These are phyloP conservation scores for Nymphalis polychloros DNA, from an alignment of 2,888 invertebrate species.

Conservation along the genomic window DNA sequence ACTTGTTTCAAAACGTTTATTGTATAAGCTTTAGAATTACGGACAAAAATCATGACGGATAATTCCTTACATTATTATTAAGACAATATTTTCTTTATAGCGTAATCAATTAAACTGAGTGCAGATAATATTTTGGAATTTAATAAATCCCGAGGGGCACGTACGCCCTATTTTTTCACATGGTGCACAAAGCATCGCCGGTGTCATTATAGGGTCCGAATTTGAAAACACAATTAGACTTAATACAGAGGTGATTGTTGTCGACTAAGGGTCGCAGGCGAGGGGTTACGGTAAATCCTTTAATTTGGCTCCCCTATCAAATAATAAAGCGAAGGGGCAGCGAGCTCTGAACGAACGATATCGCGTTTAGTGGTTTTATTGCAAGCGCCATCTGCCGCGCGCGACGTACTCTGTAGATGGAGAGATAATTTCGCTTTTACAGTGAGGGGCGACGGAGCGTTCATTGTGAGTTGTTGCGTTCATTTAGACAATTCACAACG, in stretches of 20 bases:
- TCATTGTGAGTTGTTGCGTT: constrained; percentile 71
- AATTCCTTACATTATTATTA: neutral
- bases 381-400: constrained; percentile 80
- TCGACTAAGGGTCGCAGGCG: constrained; percentile 73
- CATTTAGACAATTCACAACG: constrained; percentile 73
- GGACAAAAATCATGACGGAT: neutral
- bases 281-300: constrained; percentile 80
- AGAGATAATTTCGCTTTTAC: constrained; percentile 79
- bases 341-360: constrained; percentile 66
- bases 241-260: constrained; percentile 82
- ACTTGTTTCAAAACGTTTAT: constrained; percentile 2
- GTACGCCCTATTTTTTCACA: constrained; percentile 76
- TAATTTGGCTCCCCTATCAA: constrained; percentile 82
- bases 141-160: constrained; percentile 70
- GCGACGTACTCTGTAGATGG: constrained; percentile 58
- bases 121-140: constrained; percentile 64
- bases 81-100: neutral
- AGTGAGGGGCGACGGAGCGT: constrained; percentile 61
- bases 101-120: constrained; percentile 40
- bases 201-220: constrained; percentile 72
- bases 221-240: constrained; percentile 82
- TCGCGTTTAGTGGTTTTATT: constrained; percentile 82
- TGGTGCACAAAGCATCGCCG: constrained; percentile 62
- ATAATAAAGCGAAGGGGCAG: constrained; percentile 78
- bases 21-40: neutral